These are phyloP conservation scores for Phengaris arion DNA, from an alignment of 2,888 invertebrate species.

Conservation along the genomic window DNA sequence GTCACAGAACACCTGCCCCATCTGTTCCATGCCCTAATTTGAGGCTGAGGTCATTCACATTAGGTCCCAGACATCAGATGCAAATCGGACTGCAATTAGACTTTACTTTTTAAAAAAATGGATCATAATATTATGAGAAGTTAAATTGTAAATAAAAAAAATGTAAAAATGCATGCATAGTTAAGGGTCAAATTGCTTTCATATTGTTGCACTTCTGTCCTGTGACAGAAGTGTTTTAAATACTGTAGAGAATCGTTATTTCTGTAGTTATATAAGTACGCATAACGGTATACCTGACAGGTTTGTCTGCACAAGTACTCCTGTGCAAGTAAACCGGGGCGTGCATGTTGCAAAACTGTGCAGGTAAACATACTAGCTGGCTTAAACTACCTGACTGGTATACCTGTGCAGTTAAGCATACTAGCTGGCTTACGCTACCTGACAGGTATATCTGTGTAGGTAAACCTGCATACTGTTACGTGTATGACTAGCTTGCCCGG, in stretches of 20 bases:
- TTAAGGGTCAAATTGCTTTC: not conserved
- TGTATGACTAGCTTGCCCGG: too few species aligned
- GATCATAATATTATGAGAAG: not conserved
- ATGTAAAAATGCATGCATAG: not conserved
- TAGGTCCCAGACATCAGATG: constrained; percentile 11
- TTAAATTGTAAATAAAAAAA: not conserved
- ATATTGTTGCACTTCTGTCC: not conserved
- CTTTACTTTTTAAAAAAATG: not conserved
- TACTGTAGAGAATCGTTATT: not conserved
- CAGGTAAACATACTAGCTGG: too few species aligned
- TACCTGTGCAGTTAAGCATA: too few species aligned
- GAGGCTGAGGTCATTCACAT: not conserved
- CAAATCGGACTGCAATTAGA: not conserved
- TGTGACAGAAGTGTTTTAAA: not conserved
- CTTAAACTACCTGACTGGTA: too few species aligned
- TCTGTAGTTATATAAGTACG: too few species aligned
- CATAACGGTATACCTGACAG: too few species aligned
- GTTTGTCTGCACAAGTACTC: too few species aligned
- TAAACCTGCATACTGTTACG: too few species aligned
- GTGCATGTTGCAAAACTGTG: too few species aligned
- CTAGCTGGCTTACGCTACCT: too few species aligned
- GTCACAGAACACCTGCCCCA: constrained; percentile 16
- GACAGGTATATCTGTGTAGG: too few species aligned
- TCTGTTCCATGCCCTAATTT: constrained; percentile 17
- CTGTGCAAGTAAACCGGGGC: too few species aligned